Conservation (phyloP, 92 coral and sea anemone genomes). For the Parazoanthus atlanticus region DNA sequence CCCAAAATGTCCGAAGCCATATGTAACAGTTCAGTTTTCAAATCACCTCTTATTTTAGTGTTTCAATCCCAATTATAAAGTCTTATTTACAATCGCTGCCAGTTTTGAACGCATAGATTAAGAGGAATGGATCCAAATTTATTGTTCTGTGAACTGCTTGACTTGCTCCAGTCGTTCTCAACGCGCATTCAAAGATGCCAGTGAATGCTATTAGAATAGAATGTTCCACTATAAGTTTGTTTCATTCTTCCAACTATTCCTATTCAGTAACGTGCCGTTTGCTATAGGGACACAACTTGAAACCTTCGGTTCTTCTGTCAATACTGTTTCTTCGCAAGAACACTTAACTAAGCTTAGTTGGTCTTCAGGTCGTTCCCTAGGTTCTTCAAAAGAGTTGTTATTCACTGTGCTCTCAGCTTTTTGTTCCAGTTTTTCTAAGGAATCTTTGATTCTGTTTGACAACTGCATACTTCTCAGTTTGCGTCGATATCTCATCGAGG, state of each 20-base stretch:
- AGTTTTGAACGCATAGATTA: too few relatives aligned
- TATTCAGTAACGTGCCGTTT: not conserved
- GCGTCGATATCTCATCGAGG: not conserved
- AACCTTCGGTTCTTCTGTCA: not conserved
- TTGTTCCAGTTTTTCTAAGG: not conserved
- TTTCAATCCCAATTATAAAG: too few relatives aligned
- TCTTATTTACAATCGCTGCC: too few relatives aligned
- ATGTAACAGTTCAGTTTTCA: too few relatives aligned
- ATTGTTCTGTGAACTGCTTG: not conserved
- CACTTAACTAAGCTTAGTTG: not conserved
- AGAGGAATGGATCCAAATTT: not conserved
- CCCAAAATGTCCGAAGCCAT: too few relatives aligned
- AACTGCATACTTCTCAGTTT: not conserved
- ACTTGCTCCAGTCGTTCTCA: too few relatives aligned
- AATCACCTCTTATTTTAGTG: too few relatives aligned
- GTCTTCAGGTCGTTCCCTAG: not conserved
- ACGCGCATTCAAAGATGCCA: not conserved
- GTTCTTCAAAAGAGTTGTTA: not conserved
- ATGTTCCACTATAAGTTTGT: not conserved
- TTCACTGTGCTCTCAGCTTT: not conserved
- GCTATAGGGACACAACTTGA: not conserved
- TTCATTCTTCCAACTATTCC: not conserved
- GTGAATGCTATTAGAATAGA: not conserved
- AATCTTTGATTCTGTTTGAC: not conserved
- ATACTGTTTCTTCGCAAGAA: conserved; percentile 19